Conservation (phyloP, 2,888 invertebrate genomes). For the Homarus gammarus region DNA sequence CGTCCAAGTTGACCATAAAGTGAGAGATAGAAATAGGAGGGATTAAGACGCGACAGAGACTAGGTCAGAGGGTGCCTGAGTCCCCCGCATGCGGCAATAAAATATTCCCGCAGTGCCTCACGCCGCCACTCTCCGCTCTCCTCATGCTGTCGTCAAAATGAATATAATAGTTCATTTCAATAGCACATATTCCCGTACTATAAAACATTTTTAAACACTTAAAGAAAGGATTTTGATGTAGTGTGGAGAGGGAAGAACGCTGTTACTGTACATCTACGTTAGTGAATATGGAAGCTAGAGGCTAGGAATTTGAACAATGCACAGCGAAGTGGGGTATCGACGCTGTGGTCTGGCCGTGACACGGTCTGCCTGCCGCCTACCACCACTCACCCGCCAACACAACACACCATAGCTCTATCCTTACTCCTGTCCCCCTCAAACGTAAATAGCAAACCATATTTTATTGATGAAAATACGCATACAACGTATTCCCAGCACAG, state of each 20-base stretch:
- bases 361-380: no score
- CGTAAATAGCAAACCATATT: no score
- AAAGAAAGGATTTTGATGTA: no score
- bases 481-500: no score
- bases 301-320: not conserved
- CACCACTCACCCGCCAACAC: not conserved
- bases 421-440: not conserved
- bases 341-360: not conserved
- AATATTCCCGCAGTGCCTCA: not conserved
- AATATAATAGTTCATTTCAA: no score
- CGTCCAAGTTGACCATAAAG: not conserved
- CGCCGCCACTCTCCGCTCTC: no score
- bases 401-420: not conserved
- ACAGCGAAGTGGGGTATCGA: not conserved
- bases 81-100: constrained; percentile 3
- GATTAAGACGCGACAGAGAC: not conserved
- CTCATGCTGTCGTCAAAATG: no score
- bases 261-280: no score
- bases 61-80: not conserved
- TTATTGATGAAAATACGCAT: no score
- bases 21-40: not conserved
- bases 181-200: no score
- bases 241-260: no score
- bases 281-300: not conserved
- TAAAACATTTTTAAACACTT: no score